Conservation (phyloP, 37 sponge, comb jelly and placozoan species). For the Petrosia ficiformis region DNA sequence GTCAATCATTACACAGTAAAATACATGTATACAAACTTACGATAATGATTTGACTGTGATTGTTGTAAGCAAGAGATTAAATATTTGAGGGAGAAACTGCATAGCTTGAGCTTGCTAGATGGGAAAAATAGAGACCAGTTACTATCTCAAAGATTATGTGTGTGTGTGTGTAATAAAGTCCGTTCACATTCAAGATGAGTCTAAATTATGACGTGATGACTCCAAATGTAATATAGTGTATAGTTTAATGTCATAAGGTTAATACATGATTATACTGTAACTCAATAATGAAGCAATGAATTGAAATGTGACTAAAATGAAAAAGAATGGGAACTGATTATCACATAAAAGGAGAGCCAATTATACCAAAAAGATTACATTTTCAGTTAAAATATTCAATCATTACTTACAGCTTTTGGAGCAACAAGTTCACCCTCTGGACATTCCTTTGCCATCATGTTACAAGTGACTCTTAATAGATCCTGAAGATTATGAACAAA, state of each 20-base stretch:
- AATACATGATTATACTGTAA: too few relatives aligned
- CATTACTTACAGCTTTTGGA: conserved; percentile 41
- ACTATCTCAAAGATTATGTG: neutral
- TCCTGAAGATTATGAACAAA: conserved; percentile 31
- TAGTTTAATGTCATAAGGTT: too few relatives aligned
- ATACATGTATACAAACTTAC: conserved; percentile 14
- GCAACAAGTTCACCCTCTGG: conserved; percentile 60
- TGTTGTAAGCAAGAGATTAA: conserved; percentile 46
- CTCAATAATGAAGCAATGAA: too few relatives aligned
- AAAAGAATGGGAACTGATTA: too few relatives aligned
- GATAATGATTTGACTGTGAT: conserved; percentile 40
- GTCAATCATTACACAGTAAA: neutral
- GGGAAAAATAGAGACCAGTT: neutral
- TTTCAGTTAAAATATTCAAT: too few relatives aligned
- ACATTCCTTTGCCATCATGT: conserved; percentile 48
- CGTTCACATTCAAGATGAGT: too few relatives aligned
- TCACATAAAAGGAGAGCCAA: too few relatives aligned
- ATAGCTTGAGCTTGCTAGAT: conserved; percentile 61
- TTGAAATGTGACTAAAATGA: too few relatives aligned
- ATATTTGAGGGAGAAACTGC: conserved; percentile 63
- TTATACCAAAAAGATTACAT: too few relatives aligned
- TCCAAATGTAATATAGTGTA: too few relatives aligned
- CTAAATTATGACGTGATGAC: too few relatives aligned
- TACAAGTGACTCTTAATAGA: conserved; percentile 33
- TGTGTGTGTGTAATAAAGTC: too few relatives aligned